Evolutionary conservation across 2,113 vertebrate species (phyloP), one percentile per base, ranked within the genome.

Genomic region (Zosterops hypoxanthus): DNA sequence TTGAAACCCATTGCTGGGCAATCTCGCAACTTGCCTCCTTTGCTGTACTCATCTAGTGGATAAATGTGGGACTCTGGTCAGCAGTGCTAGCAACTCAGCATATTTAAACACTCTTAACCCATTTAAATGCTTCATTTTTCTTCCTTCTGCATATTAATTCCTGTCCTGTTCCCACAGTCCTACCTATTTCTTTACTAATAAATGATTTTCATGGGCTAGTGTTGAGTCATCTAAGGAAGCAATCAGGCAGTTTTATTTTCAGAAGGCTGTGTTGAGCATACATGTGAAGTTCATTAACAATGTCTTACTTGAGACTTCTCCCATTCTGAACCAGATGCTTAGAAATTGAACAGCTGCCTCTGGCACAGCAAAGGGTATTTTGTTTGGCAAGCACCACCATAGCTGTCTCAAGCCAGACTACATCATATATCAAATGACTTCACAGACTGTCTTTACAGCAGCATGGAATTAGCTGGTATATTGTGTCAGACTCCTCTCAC

Each of bases 361-460:
- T 95, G 92, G 95, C 94, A 96, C 82, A 82, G 83, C 82, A 84
- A 75, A 84, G 85, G 90, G 88, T 95, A 96, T 96, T 96, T 96
- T 95, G 31, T 84, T 95, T 96, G 95, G 96, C 96, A 86, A 93
- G 82, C 20, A 49, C n/a, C 41, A 72, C 16, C 50, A 34, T 72
- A 93, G 72, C 76, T 86, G 82, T 84, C 90, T 91, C 88, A 77
- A 59, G 76, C 77, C 81, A 95, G 94, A 94, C 86, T 87, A 76
- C 88, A 96, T 90, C 93, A 88, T 88, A 79, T 57, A 82, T 60
- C 72, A 94, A 86, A 56, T 96, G 90, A 94, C 92, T 94, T 96
- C 80, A 95, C 79, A 97, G 77, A 93, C 42, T 95, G 73, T 87
- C 91, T 92, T 82, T 76, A 87, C 65, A 92, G 79, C 73, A 72